Evolutionary conservation across 1,140 invertebrate genomes (phyloP), one percentile per base, ranked within the genome.

Genomic region (Nebria ingens): DNA sequence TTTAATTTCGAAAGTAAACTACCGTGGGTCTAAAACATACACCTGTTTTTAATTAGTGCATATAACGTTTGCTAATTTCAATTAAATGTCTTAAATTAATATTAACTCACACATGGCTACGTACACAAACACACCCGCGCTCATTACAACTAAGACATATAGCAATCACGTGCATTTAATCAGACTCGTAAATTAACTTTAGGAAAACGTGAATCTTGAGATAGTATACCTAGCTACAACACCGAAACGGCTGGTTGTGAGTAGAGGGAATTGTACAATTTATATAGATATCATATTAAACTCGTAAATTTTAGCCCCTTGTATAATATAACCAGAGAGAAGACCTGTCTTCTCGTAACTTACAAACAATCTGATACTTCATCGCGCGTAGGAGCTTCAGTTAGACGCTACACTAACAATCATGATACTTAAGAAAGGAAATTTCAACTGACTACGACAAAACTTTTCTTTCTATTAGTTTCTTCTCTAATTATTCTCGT

Each of bases 241-340:
- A 45, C 4, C 17, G 6, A 11, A 34, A n/a, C 17, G 15, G 40
- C 9, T 45, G 40, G 15, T 12, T 9, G 6, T 45, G 40, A 11
- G 40, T 3, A 45, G 15, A 45, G 40, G 6, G 15, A 45, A 45
- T 12, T 45, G 9, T 45, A 17, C 40, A 45, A 45, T 45, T 45
- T 45, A 45, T 45, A 45, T 45, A 45, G 40, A 45, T 45, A 45
- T 45, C 40, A 45, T 45, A 45, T 45, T 45, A 45, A 45, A 45
- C 40, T 45, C 40, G 17, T 45, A 45, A 45, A 45, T 45, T 45
- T 45, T 17, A 45, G 40, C 15, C 4, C 3, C n/a, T n/a, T n/a
- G n/a, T 45, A 17, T 17, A 45, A 45, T 45, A 45, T 45, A 12
- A 45, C 40, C 6, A 17, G 17, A 45, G n/a, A n/a, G n/a, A n/a